Base-by-base conservation (phyloP, 2,797 vertebrate species). In the Tapera naevia region DNA sequence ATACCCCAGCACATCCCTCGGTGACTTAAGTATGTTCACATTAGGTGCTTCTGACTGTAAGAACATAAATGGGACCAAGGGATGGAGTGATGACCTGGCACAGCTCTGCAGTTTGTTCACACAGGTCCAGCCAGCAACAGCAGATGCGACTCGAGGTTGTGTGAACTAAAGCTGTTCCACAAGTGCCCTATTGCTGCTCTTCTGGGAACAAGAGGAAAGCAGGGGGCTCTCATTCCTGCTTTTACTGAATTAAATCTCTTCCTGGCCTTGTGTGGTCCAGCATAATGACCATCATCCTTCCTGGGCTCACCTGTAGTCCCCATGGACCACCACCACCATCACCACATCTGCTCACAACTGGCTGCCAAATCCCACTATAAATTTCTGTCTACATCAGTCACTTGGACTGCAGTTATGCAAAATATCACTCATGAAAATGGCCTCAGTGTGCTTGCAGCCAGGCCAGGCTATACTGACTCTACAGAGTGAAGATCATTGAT, bases 401-500 rank as follows among this genome's bases (percentile, higher is more conserved):
- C 74, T 86, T 45, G 51, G 32, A 37, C 15, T n/a, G 50, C 62
- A 71, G 64, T 39, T 88, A 28, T n/a, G 25, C 43, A 51, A 73
- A 86, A 43, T 1, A 24, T 3, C 43, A 11, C 60, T 46, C 30
- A 27, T 33, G 53, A 71, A 78, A 86, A 80, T 0, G 7, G 25
- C 7, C 57, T 37, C 46, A 37, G 58, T 1, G 2, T 10, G 50
- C 37, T 60, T n/a, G 17, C 33, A 88, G 53, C 33, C 50, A 14
- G 80, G 48, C 43, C 54, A 74, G 65, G 58, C 41, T 61, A 51
- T 19, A 65, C 58, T 23, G 17, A 41, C 37, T 64, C 41, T 18
- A 5, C 4, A 14, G 32, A 51, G 66, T n/a, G n/a, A n/a, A 39
- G 15, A 14, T 32, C 28, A n/a, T 0, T 66, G n/a, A 60, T 28